Evolutionary conservation across 2,888 invertebrate genomes (phyloP), one percentile per base, ranked within the genome.

Genomic region (Diarsia mendica): DNA sequence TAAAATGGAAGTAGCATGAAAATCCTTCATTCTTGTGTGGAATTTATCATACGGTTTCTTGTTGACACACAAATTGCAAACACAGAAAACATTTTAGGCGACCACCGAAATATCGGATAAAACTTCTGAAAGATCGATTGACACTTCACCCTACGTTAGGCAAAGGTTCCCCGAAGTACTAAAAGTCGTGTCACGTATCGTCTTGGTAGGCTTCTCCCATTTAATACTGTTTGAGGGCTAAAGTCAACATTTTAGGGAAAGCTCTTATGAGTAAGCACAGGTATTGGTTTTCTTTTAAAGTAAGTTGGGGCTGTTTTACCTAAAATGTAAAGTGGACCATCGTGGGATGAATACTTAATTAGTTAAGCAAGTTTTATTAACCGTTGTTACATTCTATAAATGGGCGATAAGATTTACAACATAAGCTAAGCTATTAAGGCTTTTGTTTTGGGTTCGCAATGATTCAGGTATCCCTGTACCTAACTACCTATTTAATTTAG

Each of bases 161-260:
- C 13, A 58, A 72, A 67, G 55, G 44, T 46, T 80, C 33, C 15
- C 9, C 20, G 23, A 63, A 78, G 49, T 66, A 75, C 49, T 81
- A 61, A 66, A 76, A 82, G 28, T 80, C 82, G 4, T 28, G 55
- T 66, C 71, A 82, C 83, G 78, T 80, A 51, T 39, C 76, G 53
- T 63, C 60, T 70, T 66, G 80, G 33, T 23, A 70, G 70, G 44
- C 72, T 61, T 68, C 65, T 48, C 20, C 33, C 63, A 78, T 60
- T 67, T 67, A 73, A 72, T 78, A 69, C 61, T 69, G 23, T 63
- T 64, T 73, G 15, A 53, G 49, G 33, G 33, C 72, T 49, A 64
- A 63, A 82, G 67, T 55, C 63, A 77, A 72, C 72, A 69, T 69
- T 66, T 73, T 64, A 68, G 58, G 15, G 44, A 67, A 82, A 63